Base-by-base conservation (phyloP, 2,113 vertebrate species). In the Smithornis capensis region DNA sequence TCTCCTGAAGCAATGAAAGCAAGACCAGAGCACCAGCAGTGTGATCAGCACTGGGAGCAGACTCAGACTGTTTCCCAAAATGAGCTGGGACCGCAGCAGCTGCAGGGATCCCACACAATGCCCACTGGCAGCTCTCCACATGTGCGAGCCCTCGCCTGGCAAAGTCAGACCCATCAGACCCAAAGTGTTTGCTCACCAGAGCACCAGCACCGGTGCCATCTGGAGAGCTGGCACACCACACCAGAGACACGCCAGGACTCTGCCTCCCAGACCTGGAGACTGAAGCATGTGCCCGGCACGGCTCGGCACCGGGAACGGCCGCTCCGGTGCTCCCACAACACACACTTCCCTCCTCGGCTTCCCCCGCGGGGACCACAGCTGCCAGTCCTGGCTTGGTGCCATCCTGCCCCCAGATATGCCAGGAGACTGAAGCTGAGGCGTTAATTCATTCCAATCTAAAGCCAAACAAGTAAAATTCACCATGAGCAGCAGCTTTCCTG, bases 81-180 rank as follows among this genome's bases (percentile, higher is more conserved):
- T 0, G 0, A 1, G 4, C 53, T 3, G 35, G 82, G 52, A 19
- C 31, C 40, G 24, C 87, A 9, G 2, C 47, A 38, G 35, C 31
- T 7, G 5, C 24, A 7, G 56, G 50, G 71, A 19, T 70, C 38
- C 76, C 53, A 7, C 37, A 5, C 2, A 0, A 2, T 17, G 83
- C 64, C 69, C 69, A 0, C 11, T 14, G 14, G 13, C 75, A 80
- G 37, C 79, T 56, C 59, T 19, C 5, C 45, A 37, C 45, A 2
- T 0, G 0, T 1, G 16, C 1, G 0, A 78, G 13, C 70, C 38
- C 35, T 10, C 0, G 2, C 77, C 87, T 59, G 77, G 18, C 1
- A 0, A 21, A 40, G 69, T 4, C 76, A 27, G 37, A n/a, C 71
- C n/a, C 68, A 3, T 35, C 63, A 50, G 79, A 40, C 2, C 68